Evolutionary conservation across 2,113 vertebrate species (phyloP).

Genomic region (Chitala chitala): DNA sequence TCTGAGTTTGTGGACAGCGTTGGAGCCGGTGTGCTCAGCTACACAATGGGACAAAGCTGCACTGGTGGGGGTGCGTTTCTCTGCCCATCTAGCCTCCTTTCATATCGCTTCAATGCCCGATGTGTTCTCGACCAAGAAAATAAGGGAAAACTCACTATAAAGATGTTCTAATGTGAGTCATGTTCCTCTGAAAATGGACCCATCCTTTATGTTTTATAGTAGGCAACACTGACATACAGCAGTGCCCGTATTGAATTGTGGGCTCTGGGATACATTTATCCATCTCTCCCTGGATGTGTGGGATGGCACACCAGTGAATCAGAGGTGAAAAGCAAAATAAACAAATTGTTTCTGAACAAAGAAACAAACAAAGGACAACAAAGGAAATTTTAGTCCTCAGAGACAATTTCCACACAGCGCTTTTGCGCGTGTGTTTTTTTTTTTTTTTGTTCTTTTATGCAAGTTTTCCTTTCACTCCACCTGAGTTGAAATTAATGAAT

Average conservation of each 20-base stretch:
- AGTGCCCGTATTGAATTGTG: background rate
- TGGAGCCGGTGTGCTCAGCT: background rate
- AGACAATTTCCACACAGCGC: background rate
- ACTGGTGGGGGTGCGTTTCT: background rate
- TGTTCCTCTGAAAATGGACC: background rate
- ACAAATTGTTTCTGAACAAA: slow-evolving; percentile 16
- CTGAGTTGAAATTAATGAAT: slow-evolving; percentile 11
- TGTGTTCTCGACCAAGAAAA: background rate
- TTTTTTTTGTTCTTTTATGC: background rate
- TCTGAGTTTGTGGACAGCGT: background rate
- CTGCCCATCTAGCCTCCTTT: background rate
- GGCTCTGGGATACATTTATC: slow-evolving; percentile 2
- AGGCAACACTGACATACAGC: background rate
- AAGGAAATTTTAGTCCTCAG: background rate
- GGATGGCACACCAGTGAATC: background rate
- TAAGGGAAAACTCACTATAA: background rate
- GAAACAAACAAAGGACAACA: slow-evolving; percentile 7
- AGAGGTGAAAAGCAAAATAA: slow-evolving; percentile 15
- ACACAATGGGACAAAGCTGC: background rate
- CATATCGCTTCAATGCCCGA: background rate
- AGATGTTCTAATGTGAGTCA: background rate
- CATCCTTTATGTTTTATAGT: background rate
- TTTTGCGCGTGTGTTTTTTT: slow-evolving; percentile 5
- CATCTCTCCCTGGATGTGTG: background rate
- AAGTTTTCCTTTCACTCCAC: background rate